Evolutionary conservation across 2,113 vertebrate species (phyloP), one percentile per base, ranked within the genome.

Genomic region (Seriola dumerili): DNA sequence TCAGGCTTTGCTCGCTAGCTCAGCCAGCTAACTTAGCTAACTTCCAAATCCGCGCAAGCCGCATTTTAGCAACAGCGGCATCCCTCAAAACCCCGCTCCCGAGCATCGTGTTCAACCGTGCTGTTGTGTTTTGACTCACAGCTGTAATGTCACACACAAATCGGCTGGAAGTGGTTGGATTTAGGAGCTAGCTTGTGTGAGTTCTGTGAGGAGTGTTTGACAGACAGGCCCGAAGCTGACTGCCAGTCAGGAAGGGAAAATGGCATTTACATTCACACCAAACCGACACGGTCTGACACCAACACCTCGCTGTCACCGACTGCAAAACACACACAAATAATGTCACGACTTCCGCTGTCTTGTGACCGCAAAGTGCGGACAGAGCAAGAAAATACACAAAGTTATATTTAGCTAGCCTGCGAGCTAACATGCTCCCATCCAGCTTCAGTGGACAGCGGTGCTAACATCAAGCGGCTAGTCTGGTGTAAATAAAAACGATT

Each of bases 161-260:
- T 8, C 4, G 3, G 5, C 44, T 5, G 14, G 32, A 55, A 8
- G 17, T 4, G 4, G 8, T 5, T 0, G 0, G 21, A 6, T 64
- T 63, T 2, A 0, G 19, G 42, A 50, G 78, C 38, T 76, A 52
- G 76, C 48, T 55, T 19, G 55, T 5, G 34, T 32, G 40, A 78
- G 59, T 78, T 69, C 7, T 66, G 25, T 6, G 50, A 58, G 57
- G 63, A 80, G 42, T 72, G 77, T 88, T 88, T 88, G 85, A 86
- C 87, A 89, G 84, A 87, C 78, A 91, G 92, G 90, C 88, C 92
- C 73, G 48, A 68, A 69, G 74, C 38, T 76, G 58, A 66, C 69
- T 81, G 80, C 52, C 78, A 54, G 16, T 72, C 42, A 74, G 46
- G 23, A 29, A 63, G 58, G 17, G 19, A 38, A 64, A 80, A 74